Base-by-base conservation (phyloP, 2,888 invertebrate species). In the Orchesella flavescens region DNA sequence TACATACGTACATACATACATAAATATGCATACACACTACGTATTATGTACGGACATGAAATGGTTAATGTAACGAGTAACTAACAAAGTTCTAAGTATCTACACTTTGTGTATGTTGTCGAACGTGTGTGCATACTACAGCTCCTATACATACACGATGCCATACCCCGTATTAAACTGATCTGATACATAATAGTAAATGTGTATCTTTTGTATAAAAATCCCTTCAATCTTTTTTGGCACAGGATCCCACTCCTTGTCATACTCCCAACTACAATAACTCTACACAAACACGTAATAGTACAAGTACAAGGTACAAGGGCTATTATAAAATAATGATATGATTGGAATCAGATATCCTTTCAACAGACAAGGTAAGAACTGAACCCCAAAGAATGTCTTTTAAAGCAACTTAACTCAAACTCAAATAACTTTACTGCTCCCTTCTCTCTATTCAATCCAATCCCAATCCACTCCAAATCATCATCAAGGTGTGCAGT, bases 321-420 rank as follows among this genome's bases (percentile, higher is more conserved):
- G 34, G 15, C 46, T 68, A 68, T 68, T 68, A 68, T 68, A 68
- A 68, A 68, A 68, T 49, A 68, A 68, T 49, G 49, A 68, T 68
- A 68, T 46, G 46, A 68, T 68, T 46, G 15, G 46, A 68, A 44
- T 23, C 23, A 21, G 17, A 59, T 59, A 59, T 59, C n/a, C 21
- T 49, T 49, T 49, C 49, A 49, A n/a, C 49, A 49, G 15, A 49
- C 49, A 15, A 49, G 15, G 15, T 49, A 49, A 15, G 49, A 15
- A 49, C 15, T 49, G 15, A 49, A 15, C n/a, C 49, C 3, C 2
- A 12, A 49, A 12, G 49, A 49, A 49, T n/a, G n/a, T 49, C 34
- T 34, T 34, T 34, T 34, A 34, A 7, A n/a, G 44, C 7, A 9
- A 44, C 9, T 44, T 12, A 44, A 44, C 44, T 3, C 49, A 49